These are phyloP conservation scores for Capitulum mitella DNA, from an alignment of 2,888 invertebrate genomes.

Conservation along the genomic window DNA sequence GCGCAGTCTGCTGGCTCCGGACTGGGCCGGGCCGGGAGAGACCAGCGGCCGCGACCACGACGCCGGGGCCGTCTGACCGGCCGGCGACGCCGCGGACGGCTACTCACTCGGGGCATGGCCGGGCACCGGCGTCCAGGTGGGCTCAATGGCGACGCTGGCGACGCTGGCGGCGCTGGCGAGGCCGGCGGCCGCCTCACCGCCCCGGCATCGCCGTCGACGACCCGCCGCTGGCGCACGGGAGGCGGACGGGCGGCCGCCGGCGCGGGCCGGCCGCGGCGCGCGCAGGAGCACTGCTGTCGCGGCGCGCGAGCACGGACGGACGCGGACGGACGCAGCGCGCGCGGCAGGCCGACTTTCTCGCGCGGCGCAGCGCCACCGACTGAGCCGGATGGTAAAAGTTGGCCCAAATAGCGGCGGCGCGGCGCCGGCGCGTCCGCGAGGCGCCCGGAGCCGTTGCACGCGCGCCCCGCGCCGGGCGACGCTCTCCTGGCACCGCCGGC, in stretches of 20 bases:
- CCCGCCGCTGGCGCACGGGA: no score
- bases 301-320: no score
- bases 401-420: conserved; percentile 16
- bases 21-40: no score
- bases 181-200: background rate
- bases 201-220: background rate
- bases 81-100: background rate
- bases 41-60: no score
- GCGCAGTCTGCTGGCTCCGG: no score
- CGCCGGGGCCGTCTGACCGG: no score
- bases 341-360: conserved; percentile 1
- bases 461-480: background rate
- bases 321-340: background rate
- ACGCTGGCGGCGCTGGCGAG: background rate
- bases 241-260: no score
- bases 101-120: conserved; percentile 21
- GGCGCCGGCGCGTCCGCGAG: background rate
- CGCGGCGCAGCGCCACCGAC: background rate
- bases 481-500: background rate
- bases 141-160: background rate
- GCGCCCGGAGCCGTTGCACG: no score
- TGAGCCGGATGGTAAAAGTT: conserved; percentile 17
- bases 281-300: background rate
- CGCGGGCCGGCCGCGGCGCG: no score
- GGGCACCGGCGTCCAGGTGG: background rate